A percentile compares a stretch with the other conserved stretches of the same genome.
Conservation (phyloP, 2,888 invertebrate genomes). For the Caenorhabditis wallacei region DNA sequence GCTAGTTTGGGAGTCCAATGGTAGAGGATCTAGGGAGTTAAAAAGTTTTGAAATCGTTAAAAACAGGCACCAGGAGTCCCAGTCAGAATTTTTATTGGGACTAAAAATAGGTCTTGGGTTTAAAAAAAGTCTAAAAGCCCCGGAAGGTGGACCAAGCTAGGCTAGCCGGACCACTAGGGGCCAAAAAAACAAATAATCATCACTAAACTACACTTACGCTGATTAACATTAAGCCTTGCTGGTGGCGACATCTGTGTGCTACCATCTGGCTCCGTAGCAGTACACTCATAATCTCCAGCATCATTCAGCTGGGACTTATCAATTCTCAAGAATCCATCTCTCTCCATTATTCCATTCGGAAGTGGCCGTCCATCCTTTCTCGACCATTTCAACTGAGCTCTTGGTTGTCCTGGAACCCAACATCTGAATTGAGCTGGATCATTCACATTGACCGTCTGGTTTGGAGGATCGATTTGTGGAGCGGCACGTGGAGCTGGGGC, state of each 20-base stretch:
- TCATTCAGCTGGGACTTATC: slow-evolving; percentile 88
- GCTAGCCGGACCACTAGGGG: too few species aligned
- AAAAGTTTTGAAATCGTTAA: too few species aligned
- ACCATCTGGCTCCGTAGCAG: slow-evolving; percentile 85
- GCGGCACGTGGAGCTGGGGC: slow-evolving; percentile 51
- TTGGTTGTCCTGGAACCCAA: slow-evolving; percentile 85
- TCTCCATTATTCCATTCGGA: slow-evolving; percentile 85
- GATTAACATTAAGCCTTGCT: slow-evolving; percentile 85
- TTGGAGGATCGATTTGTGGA: slow-evolving; percentile 85
- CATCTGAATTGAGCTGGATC: slow-evolving; percentile 89
- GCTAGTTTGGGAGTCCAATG: neutral
- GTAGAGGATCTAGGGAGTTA: too few species aligned
- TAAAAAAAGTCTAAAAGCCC: too few species aligned
- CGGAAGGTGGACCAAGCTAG: too few species aligned
- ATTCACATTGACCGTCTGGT: slow-evolving; percentile 88
- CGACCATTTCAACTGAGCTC: slow-evolving; percentile 87
- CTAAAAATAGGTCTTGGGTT: too few species aligned
- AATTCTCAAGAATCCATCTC: slow-evolving; percentile 89
- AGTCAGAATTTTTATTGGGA: too few species aligned
- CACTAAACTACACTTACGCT: slow-evolving; percentile 46
- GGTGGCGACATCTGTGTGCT: slow-evolving; percentile 83
- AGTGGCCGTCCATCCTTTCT: slow-evolving; percentile 82
- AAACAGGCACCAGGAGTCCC: too few species aligned
- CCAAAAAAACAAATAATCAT: too few species aligned
- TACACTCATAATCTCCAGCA: slow-evolving; percentile 92